phyloP scores from a whole-genome alignment of 1,140 invertebrate species.

The Tetragonula clypearis region DNA sequence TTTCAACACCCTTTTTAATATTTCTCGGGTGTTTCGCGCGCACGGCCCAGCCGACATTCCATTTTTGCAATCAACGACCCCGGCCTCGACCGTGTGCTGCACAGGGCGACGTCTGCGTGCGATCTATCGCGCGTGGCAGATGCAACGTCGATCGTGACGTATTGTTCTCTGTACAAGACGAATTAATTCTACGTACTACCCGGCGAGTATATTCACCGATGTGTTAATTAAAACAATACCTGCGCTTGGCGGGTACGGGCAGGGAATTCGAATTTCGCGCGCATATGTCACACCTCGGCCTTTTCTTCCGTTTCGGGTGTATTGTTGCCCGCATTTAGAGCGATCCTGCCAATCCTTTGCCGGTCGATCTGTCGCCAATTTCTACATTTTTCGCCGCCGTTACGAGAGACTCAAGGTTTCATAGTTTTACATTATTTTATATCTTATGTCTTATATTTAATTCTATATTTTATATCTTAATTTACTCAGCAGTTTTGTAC shows the following conservation, averaged over 20 bases:
- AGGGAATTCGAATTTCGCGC: constrained; percentile 49
- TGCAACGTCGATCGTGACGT: constrained; percentile 51
- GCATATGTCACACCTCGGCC: constrained; percentile 34
- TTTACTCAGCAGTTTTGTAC: too few species aligned
- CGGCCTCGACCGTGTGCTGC: background rate
- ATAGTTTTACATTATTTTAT: too few species aligned
- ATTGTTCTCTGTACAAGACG: constrained; percentile 48
- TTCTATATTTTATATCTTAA: too few species aligned
- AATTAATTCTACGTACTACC: constrained; percentile 33
- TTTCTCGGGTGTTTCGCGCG: constrained; percentile 39
- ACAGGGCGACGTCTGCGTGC: constrained; percentile 7
- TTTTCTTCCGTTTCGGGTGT: background rate
- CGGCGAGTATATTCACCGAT: constrained; percentile 28
- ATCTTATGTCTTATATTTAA: too few species aligned
- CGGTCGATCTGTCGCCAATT: background rate
- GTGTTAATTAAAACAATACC: constrained; percentile 54
- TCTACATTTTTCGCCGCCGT: background rate
- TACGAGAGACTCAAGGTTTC: too few species aligned
- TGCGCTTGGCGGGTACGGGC: background rate
- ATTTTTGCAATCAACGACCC: constrained; percentile 46
- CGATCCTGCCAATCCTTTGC: background rate
- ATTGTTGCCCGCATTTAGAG: background rate
- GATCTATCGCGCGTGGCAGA: constrained; percentile 40
- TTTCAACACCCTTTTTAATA: constrained; percentile 50
- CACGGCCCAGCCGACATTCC: constrained; percentile 28